phyloP scores from a whole-genome alignment of 2,113 vertebrate species.

The Crotalus viridis region DNA sequence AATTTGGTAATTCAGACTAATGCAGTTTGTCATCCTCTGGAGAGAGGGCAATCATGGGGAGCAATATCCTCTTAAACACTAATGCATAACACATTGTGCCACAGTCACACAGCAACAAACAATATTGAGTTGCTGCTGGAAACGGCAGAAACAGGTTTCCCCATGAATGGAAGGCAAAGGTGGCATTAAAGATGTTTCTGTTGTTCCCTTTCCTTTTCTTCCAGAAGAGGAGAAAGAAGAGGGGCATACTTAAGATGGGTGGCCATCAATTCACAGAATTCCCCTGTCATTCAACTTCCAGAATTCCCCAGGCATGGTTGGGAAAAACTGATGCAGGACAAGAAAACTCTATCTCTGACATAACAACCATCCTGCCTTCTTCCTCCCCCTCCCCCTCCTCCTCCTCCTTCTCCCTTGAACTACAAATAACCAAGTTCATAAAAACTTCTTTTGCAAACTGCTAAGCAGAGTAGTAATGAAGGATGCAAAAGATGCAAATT shows the following conservation, averaged over 20 bases:
- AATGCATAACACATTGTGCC: slow-evolving; percentile 81
- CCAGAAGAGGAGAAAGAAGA: not conserved
- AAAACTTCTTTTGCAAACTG: not conserved
- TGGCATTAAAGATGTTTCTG: slow-evolving; percentile 40
- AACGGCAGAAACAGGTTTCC: slow-evolving; percentile 69
- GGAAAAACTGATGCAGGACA: not conserved
- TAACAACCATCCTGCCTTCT: not conserved
- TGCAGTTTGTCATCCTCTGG: slow-evolving; percentile 81
- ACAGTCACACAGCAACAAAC: slow-evolving; percentile 77
- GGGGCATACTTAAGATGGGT: not conserved
- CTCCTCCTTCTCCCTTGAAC: not conserved
- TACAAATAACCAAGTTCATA: not conserved
- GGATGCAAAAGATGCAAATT: not conserved
- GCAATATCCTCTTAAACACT: slow-evolving; percentile 80
- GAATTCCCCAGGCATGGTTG: not conserved
- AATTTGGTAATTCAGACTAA: slow-evolving; percentile 83
- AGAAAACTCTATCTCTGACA: not conserved
- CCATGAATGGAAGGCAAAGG: slow-evolving; percentile 37
- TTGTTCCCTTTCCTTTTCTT: not conserved
- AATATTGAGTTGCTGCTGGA: slow-evolving; percentile 76
- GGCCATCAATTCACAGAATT: not conserved
- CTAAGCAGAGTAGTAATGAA: not conserved
- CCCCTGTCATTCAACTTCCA: not conserved
- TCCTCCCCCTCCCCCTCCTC: not conserved
- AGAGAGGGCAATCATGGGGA: slow-evolving; percentile 77